These are phyloP conservation scores for Microctonus hyperodae DNA, from an alignment of 2,888 invertebrate genomes.

Conservation along the genomic window DNA sequence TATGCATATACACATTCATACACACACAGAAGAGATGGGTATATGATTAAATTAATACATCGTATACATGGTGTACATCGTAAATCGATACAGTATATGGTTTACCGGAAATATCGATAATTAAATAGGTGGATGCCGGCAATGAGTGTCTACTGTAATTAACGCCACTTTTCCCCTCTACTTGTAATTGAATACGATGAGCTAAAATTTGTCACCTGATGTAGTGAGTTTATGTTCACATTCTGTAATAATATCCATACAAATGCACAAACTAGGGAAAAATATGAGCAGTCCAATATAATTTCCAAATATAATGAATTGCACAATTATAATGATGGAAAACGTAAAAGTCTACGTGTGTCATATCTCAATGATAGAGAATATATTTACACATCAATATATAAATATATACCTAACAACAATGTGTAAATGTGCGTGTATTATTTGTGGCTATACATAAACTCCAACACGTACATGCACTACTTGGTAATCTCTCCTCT, in stretches of 20 bases:
- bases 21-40: not conserved
- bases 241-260: no score
- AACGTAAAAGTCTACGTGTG: slow-evolving; percentile 28
- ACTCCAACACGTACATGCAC: slow-evolving; percentile 34
- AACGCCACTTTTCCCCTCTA: not conserved
- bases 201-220: not conserved
- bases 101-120: slow-evolving; percentile 19
- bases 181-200: slow-evolving; percentile 13
- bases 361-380: slow-evolving; percentile 30
- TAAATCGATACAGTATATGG: slow-evolving; percentile 1
- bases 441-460: no score
- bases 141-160: slow-evolving; percentile 20
- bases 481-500: slow-evolving; percentile 38
- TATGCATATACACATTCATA: not conserved
- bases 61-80: not conserved
- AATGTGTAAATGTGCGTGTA: no score
- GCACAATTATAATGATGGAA: slow-evolving; percentile 17
- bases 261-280: no score
- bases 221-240: no score
- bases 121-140: slow-evolving; percentile 16
- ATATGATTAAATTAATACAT: slow-evolving; percentile 18
- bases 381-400: no score
- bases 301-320: no score
- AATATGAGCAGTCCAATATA: no score
- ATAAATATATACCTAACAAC: no score